Evolutionary conservation across 2,113 vertebrate genomes (phyloP).

Genomic region (Rhodinocichla rosea): DNA sequence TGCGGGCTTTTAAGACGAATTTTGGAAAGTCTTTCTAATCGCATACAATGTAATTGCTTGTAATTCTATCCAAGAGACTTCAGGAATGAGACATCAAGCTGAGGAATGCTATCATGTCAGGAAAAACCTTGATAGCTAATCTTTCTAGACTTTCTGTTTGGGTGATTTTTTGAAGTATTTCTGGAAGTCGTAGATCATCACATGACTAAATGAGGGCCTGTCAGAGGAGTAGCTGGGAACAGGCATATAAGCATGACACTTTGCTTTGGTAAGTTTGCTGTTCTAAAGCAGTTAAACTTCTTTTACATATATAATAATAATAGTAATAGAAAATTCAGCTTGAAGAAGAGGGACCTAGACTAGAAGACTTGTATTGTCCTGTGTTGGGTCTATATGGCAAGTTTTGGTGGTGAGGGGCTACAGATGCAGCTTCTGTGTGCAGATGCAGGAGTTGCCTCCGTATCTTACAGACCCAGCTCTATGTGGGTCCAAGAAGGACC

Average conservation of each 20-base stretch:
- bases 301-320: background rate
- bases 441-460: background rate
- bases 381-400: accelerated
- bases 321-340: background rate
- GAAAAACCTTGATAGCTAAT: background rate
- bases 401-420: accelerated
- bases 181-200: background rate
- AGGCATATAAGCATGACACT: background rate
- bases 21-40: background rate
- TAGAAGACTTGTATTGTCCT: background rate
- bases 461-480: background rate
- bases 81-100: background rate
- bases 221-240: accelerated
- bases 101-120: background rate
- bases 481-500: accelerated
- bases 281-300: background rate
- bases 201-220: background rate
- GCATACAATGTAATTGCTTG: background rate
- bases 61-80: background rate
- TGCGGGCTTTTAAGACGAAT: background rate
- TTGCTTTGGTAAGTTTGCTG: background rate
- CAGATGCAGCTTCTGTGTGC: background rate
- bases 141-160: background rate
- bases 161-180: background rate
- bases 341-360: background rate